phyloP scores from a whole-genome alignment of 2,888 invertebrate species.

The Pterostichus niger region DNA sequence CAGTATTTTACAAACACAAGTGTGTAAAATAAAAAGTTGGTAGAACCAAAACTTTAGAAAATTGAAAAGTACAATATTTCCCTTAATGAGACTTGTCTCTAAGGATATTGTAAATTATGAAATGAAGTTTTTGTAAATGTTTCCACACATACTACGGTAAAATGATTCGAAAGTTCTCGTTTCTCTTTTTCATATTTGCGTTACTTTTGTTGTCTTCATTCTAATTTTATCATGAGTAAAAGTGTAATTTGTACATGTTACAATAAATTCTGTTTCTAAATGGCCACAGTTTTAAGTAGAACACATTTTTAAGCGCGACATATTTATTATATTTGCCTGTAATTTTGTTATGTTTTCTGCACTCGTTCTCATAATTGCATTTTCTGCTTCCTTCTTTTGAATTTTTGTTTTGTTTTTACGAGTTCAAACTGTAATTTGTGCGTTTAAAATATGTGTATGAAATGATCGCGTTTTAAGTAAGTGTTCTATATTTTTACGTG shows the following conservation, averaged over 20 bases:
- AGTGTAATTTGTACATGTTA: slow-evolving; percentile 9
- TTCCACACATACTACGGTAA: not conserved
- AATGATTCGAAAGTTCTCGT: not conserved
- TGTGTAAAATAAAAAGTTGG: no score
- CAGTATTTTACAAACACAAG: no score
- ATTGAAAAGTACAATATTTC: not conserved
- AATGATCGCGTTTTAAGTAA: not conserved
- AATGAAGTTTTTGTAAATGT: not conserved
- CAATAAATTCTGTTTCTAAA: slow-evolving; percentile 13
- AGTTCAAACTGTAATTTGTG: not conserved
- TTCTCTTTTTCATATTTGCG: not conserved
- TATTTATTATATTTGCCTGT: slow-evolving; percentile 22
- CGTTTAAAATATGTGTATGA: not conserved
- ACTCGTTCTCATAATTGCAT: slow-evolving; percentile 15
- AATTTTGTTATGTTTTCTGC: slow-evolving; percentile 16
- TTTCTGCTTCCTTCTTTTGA: not conserved
- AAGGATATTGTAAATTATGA: not conserved
- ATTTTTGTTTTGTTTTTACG: not conserved
- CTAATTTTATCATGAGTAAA: not conserved
- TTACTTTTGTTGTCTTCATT: not conserved
- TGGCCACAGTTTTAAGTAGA: not conserved
- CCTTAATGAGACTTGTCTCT: not conserved
- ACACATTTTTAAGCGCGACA: not conserved
- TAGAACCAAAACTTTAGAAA: not conserved
- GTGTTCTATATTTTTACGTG: not conserved